phyloP scores from a whole-genome alignment of 2,888 invertebrate species.

The Sceliomorpha sp. region DNA sequence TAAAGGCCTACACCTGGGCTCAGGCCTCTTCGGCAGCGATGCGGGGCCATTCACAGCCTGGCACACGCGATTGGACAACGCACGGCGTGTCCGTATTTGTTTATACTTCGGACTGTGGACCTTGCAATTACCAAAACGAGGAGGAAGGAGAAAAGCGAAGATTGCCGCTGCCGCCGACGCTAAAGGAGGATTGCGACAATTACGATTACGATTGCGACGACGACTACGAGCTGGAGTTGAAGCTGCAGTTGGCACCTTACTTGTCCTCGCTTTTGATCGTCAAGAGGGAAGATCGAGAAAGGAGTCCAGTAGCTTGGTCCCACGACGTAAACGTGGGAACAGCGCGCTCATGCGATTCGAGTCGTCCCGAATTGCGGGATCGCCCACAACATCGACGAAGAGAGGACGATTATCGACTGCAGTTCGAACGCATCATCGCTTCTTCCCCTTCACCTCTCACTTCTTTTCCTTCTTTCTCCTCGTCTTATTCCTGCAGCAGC shows the following conservation, averaged over 20 bases:
- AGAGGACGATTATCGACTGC: slow-evolving; percentile 30
- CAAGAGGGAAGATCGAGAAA: slow-evolving; percentile 38
- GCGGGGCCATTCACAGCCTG: slow-evolving; percentile 78
- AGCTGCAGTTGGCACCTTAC: slow-evolving; percentile 29
- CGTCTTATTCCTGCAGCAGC: slow-evolving; percentile 18
- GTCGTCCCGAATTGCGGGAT: slow-evolving; percentile 68
- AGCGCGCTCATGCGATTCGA: slow-evolving; percentile 75
- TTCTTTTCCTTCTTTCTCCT: slow-evolving; percentile 24
- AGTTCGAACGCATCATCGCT: slow-evolving; percentile 10
- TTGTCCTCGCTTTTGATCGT: slow-evolving; percentile 15
- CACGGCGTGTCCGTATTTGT: slow-evolving; percentile 59
- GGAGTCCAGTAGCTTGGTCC: slow-evolving; percentile 58
- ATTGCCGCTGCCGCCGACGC: not conserved
- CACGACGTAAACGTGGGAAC: slow-evolving; percentile 63
- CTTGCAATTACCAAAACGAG: slow-evolving; percentile 21
- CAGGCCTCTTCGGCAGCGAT: slow-evolving; percentile 80
- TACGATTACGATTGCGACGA: slow-evolving; percentile 15
- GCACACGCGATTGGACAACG: slow-evolving; percentile 67
- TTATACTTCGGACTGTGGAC: slow-evolving; percentile 28
- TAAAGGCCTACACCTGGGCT: slow-evolving; percentile 67
- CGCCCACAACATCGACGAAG: slow-evolving; percentile 61
- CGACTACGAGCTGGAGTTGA: slow-evolving; percentile 26
- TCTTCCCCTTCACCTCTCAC: slow-evolving; percentile 17
- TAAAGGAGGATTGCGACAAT: slow-evolving; percentile 9
- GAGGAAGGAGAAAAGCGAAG: slow-evolving; percentile 14